Evolutionary conservation across 1,140 invertebrate genomes (phyloP).

Genomic region (Rhagoletis pomonella): DNA sequence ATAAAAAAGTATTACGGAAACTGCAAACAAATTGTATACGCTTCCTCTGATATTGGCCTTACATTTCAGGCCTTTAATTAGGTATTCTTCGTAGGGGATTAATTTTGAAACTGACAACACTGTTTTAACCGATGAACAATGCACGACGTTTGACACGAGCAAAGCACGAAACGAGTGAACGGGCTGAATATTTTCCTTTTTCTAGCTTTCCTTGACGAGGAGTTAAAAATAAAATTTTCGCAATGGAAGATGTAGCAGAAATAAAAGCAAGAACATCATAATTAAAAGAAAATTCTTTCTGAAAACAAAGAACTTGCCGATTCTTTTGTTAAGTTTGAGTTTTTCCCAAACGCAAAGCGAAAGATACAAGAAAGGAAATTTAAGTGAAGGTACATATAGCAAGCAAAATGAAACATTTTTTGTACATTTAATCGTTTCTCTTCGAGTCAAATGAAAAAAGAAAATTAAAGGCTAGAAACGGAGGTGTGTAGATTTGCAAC

Average conservation of each 20-base stretch:
- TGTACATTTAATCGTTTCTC: slow-evolving; percentile 42
- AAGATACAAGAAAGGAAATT: slow-evolving; percentile 36
- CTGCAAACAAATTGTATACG: too few species aligned
- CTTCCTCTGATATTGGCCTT: too few species aligned
- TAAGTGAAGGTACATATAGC: slow-evolving; percentile 33
- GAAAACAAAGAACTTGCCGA: slow-evolving; percentile 53
- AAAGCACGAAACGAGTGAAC: slow-evolving; percentile 16
- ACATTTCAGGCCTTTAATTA: neutral
- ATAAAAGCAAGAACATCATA: slow-evolving; percentile 24
- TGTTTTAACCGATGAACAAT: neutral
- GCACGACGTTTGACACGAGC: neutral
- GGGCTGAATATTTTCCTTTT: slow-evolving; percentile 49
- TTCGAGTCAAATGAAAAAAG: neutral
- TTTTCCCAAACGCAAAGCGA: slow-evolving; percentile 26
- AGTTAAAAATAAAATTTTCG: slow-evolving; percentile 55
- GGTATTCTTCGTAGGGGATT: neutral
- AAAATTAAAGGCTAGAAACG: neutral
- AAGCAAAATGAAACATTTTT: slow-evolving; percentile 4
- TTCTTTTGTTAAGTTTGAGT: slow-evolving; percentile 49
- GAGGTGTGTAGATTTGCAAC: neutral
- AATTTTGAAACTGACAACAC: neutral
- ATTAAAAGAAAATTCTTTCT: slow-evolving; percentile 38
- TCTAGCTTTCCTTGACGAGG: slow-evolving; percentile 32
- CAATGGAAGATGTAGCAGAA: slow-evolving; percentile 25
- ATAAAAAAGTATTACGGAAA: too few species aligned